These are phyloP conservation scores for Petrocephalus schoutedeni DNA, from an alignment of 2,797 vertebrate genomes.

Conservation along the genomic window DNA sequence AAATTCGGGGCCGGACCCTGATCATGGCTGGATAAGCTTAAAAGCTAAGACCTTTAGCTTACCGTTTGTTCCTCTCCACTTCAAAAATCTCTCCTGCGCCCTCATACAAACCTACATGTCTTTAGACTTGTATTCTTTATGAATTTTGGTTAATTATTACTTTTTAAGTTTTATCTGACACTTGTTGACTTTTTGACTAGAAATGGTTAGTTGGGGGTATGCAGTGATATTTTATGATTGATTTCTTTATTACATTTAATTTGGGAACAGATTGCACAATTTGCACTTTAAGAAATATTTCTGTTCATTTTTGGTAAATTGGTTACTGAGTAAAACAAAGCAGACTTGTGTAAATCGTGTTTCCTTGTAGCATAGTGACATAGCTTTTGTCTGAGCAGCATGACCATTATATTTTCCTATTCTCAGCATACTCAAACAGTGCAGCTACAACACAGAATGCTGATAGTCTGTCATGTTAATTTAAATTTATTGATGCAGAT, in stretches of 20 bases:
- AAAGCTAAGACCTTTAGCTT: no score
- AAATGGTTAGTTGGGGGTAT: not conserved
- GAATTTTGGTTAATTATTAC: no score
- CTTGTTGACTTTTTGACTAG: not conserved
- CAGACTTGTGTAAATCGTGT: not conserved
- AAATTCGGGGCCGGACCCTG: no score
- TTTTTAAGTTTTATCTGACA: no score
- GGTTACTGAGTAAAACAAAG: not conserved
- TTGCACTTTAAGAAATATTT: not conserved
- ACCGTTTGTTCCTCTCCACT: no score
- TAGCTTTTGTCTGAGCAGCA: not conserved
- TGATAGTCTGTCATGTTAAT: not conserved
- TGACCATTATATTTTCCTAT: not conserved
- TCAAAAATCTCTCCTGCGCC: no score
- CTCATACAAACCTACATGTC: no score
- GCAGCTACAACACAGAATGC: not conserved
- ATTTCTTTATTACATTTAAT: not conserved
- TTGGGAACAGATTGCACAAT: not conserved
- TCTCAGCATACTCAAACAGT: not conserved
- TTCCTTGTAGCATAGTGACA: not conserved
- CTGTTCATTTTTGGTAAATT: not conserved
- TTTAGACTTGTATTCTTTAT: no score
- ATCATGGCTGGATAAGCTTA: no score
- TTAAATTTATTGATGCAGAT: not conserved
- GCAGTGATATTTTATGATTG: not conserved